Conservation (phyloP, 2,888 invertebrate species). For the Bombylius major region DNA sequence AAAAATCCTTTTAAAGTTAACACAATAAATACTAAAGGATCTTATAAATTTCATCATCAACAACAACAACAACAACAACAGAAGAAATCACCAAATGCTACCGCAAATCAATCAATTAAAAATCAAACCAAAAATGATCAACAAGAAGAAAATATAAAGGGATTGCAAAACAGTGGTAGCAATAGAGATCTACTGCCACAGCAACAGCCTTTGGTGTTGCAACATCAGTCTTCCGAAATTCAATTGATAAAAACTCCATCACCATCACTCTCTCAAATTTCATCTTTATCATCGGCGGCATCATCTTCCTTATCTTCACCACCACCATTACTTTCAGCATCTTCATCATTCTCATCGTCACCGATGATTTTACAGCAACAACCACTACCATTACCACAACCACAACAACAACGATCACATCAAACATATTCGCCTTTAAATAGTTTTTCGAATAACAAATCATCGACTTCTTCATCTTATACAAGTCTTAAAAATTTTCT, state of each 20-base stretch:
- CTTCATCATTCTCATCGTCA: slow-evolving; percentile 10
- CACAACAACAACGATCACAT: neutral
- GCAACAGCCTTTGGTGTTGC: slow-evolving; percentile 11
- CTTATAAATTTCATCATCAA: neutral
- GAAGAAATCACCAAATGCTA: neutral
- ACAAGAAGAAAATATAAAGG: neutral
- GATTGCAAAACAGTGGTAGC: neutral
- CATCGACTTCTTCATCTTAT: neutral
- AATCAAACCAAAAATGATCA: neutral
- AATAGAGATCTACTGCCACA: slow-evolving; percentile 13
- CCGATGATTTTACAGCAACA: neutral
- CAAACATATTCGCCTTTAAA: neutral
- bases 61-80: neutral
- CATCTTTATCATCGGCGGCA: slow-evolving; percentile 13
- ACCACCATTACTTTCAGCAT: slow-evolving; percentile 19
- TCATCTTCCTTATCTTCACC: slow-evolving; percentile 16
- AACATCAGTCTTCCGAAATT: neutral
- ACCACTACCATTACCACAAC: neutral
- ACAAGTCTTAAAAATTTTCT: neutral
- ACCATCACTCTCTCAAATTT: slow-evolving; percentile 10
- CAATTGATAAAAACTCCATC: neutral
- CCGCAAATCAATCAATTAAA: neutral
- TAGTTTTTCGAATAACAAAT: neutral
- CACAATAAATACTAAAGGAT: neutral
- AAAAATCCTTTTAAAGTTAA: slow-evolving; percentile 2